Evolutionary conservation across 2,888 invertebrate species (phyloP).

Genomic region (Parapristionchus giblindavisi): DNA sequence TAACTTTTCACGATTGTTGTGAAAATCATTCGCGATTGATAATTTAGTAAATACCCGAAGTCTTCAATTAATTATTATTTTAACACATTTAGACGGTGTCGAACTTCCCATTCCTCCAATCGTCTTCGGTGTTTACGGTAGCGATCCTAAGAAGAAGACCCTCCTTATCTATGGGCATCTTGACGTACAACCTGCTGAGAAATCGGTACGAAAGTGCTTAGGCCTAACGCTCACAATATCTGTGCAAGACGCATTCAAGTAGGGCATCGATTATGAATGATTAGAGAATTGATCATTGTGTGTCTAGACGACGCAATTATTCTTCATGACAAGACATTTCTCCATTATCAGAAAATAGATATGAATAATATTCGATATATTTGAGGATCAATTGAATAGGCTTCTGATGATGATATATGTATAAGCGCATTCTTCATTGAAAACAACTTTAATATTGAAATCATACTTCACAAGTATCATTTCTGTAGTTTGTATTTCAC

Average conservation of each 20-base stretch:
- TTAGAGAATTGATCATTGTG: background rate
- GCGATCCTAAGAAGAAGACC: conserved; percentile 87
- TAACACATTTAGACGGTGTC: background rate
- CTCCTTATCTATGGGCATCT: conserved; percentile 94
- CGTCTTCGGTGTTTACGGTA: conserved; percentile 75
- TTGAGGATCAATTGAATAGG: no score
- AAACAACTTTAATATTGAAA: background rate
- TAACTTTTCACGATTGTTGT: no score
- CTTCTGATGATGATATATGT: no score
- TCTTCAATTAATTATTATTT: background rate
- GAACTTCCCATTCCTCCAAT: conserved; percentile 53
- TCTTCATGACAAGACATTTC: background rate
- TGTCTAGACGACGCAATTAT: background rate
- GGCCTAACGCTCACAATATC: background rate
- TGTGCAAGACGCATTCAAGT: background rate
- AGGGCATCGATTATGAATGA: no score
- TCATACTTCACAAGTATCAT: no score
- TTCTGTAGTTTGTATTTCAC: no score
- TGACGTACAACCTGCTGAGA: conserved; percentile 94
- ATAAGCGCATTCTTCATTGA: background rate
- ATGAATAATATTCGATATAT: no score
- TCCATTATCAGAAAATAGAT: background rate
- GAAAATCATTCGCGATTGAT: background rate
- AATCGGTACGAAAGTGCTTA: conserved; percentile 68
- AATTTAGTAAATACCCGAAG: no score